Evolutionary conservation across 2,797 vertebrate species (phyloP).

Genomic region (Danio albolineatus): DNA sequence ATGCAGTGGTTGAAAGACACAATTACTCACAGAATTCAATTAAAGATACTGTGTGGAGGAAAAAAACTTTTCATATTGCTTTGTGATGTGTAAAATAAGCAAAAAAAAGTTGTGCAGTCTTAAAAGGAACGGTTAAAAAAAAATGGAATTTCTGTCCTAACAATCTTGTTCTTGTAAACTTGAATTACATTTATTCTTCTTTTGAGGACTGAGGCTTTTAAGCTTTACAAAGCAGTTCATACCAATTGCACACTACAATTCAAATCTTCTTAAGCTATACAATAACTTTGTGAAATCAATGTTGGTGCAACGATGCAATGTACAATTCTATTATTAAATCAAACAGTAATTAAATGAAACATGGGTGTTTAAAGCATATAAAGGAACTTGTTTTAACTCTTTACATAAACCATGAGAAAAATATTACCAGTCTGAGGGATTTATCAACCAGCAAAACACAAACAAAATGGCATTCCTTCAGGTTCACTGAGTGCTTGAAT

Average conservation of each 20-base stretch:
- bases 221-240: not conserved
- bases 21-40: constrained; percentile 71
- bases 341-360: too few relatives aligned
- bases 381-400: too few relatives aligned
- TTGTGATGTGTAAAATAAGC: not conserved
- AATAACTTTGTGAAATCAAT: not conserved
- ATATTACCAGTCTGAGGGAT: too few relatives aligned
- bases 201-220: constrained; percentile 7
- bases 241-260: not conserved
- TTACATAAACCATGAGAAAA: too few relatives aligned
- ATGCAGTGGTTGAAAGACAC: constrained; percentile 59
- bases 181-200: not conserved
- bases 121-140: not conserved
- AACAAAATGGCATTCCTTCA: too few relatives aligned
- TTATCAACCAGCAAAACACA: too few relatives aligned
- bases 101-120: not conserved
- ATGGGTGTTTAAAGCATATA: too few relatives aligned
- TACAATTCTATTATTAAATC: too few relatives aligned
- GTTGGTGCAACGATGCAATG: too few relatives aligned
- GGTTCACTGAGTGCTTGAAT: too few relatives aligned
- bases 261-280: not conserved
- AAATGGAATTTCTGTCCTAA: not conserved
- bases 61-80: not conserved
- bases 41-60: constrained; percentile 20
- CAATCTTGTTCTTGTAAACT: not conserved